Evolutionary conservation across 2,113 vertebrate species (phyloP).

Genomic region (Smithornis capensis): DNA sequence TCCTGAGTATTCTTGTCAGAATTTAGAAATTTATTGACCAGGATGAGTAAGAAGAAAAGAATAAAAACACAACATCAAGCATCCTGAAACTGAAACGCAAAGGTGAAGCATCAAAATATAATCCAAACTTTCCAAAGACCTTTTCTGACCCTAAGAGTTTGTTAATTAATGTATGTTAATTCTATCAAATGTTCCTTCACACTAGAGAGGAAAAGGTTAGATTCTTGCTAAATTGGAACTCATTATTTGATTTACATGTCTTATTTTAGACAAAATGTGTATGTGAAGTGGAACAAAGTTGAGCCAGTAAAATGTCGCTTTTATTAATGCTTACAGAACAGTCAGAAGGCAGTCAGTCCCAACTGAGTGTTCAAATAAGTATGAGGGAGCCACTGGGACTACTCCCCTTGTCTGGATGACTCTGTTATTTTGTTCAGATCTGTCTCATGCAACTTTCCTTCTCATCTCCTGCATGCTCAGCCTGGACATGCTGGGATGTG

Average conservation of each 20-base stretch:
- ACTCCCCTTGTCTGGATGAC: background rate
- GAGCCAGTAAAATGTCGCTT: background rate
- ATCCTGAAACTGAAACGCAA: background rate
- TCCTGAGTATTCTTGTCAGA: conserved; percentile 34
- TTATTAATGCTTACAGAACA: background rate
- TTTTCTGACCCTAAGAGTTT: background rate
- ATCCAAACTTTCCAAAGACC: conserved; percentile 7
- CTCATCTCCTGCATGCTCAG: background rate
- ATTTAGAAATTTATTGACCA: conserved; percentile 49
- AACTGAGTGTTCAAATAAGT: background rate
- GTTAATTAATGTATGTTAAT: conserved; percentile 9
- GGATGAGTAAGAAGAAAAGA: conserved; percentile 17
- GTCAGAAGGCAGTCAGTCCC: background rate
- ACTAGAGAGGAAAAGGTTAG: background rate
- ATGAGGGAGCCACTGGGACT: rapidly evolving
- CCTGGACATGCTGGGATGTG: background rate
- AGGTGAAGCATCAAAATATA: background rate
- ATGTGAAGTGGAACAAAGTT: background rate
- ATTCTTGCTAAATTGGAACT: background rate
- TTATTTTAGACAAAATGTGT: background rate
- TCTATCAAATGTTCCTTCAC: background rate
- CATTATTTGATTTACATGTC: background rate
- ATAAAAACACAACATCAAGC: conserved; percentile 20
- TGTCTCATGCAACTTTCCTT: background rate
- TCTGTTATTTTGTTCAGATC: background rate